Evolutionary conservation across 2,797 vertebrate genomes (phyloP), one percentile per base, ranked within the genome.

Genomic region (Hylomyscus alleni): DNA sequence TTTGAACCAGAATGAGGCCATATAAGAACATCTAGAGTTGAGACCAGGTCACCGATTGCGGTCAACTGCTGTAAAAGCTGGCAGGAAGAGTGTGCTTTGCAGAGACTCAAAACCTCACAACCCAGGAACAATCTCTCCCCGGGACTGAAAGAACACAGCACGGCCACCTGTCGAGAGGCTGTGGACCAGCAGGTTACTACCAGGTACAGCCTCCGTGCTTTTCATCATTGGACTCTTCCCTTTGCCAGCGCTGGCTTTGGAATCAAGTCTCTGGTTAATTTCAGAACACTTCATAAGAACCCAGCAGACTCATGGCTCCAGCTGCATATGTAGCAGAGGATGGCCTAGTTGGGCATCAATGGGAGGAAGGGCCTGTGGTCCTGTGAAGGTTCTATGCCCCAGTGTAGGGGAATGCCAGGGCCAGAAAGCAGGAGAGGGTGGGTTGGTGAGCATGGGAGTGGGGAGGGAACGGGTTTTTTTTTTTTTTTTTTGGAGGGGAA

Each of bases 1-100:
- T 95, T 37, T 73, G 44, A 84, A 82, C 83, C 80, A 87, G 58
- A 89, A 85, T 52, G 20, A 65, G 52, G 14, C 47, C 40, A 34
- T 56, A 40, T 90, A n/a, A 24, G 90, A 96, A 92, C 52, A 37
- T 24, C 69, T 22, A 20, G 69, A 31, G 62, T 52, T 69, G 44
- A 69, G 72, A 86, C 14, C 47, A 54, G 65, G 29, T 65, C 50
- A 15, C n/a, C 11, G 62, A 65, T 50, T 47, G 90, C 58, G 19
- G 60, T n/a, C 6, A 29, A 50, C 40, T 47, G 4, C 29, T 29
- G 3, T 37, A 17, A 76, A 91, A 90, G 40, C 47, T 37, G 4
- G 24, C 77, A 58, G 44, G 2, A 67, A 67, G 37, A 44, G 12
- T 8, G 2, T 1, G 8, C 52, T 60, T 60, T 56, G 47, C 20